Evolutionary conservation across 2,888 invertebrate species (phyloP).

Genomic region (Tipula lateralis): DNA sequence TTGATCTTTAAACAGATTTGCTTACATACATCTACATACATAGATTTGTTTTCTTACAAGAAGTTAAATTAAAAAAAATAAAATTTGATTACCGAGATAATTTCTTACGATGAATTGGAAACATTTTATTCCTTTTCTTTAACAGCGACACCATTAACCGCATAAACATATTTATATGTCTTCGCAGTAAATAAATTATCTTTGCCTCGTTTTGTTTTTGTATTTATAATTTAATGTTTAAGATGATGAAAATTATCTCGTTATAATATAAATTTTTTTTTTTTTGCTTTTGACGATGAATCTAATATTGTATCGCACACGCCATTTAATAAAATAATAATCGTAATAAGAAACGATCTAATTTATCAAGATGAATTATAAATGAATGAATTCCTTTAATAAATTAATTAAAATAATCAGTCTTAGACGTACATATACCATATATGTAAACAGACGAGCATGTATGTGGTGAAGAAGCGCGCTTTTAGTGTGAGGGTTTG

Average conservation of each 20-base stretch:
- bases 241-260: neutral
- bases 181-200: neutral
- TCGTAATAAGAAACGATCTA: neutral
- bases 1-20: neutral
- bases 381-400: constrained; percentile 11
- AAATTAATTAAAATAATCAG: constrained; percentile 9
- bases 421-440: neutral
- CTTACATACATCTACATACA: neutral
- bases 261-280: neutral
- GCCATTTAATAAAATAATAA: neutral
- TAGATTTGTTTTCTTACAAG: neutral
- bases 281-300: neutral
- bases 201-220: neutral
- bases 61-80: neutral
- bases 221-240: neutral
- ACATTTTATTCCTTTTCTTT: neutral
- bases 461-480: neutral
- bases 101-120: neutral
- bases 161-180: neutral
- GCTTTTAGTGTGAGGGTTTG: neutral
- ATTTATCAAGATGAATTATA: constrained; percentile 24
- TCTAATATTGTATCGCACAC: neutral
- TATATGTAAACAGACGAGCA: neutral
- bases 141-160: neutral
- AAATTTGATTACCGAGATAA: neutral